Base-by-base conservation (phyloP, 2,888 invertebrate species). In the Macrostomum cliftonense region DNA sequence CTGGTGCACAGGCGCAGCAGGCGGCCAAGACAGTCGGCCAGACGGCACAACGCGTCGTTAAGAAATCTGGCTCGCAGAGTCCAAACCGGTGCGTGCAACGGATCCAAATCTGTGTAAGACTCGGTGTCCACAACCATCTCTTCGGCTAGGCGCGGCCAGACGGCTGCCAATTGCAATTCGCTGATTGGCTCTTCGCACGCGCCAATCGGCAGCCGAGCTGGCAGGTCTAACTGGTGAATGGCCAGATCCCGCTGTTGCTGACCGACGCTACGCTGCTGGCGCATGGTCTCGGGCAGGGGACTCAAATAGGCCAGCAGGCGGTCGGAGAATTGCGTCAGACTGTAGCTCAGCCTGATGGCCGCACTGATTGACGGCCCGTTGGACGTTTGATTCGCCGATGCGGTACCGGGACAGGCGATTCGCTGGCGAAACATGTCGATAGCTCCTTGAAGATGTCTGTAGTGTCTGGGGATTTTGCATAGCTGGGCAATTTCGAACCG, bases 401-500 rank as follows among this genome's bases (percentile, higher is more conserved):
- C 5, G 5, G 11, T 11, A 7, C 5, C 36, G 21, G 2, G 19
- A 50, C 59, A 51, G 46, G 72, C 81, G 77, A 63, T 82, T 77
- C 77, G 93, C 20, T 82, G 81, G 71, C 86, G 87, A 65, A 95
- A 93, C 54, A 93, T 72, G 59, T 82, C 79, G 39, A 88, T 72
- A 45, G 93, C 74, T 2, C 79, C 79, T 61, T 67, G 80, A 1
- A 95, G 75, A 71, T 86, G 82, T 57, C 79, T 79, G 62, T 82
- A 86, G 59, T 84, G 81, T 20, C 77, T 75, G 1, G 87, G 85
- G 49, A 81, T 78, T 56, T 78, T 77, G 63, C 80, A 80, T 53
- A 93, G 73, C 65, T 88, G 83, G 45, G 86, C 81, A 75, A 87
- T 83, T 63, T 91, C 84, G 69, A 84, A 88, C 63, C 80, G 80